These are phyloP conservation scores for Ciconia stormi DNA, from an alignment of 2,113 vertebrate species.

Conservation along the genomic window DNA sequence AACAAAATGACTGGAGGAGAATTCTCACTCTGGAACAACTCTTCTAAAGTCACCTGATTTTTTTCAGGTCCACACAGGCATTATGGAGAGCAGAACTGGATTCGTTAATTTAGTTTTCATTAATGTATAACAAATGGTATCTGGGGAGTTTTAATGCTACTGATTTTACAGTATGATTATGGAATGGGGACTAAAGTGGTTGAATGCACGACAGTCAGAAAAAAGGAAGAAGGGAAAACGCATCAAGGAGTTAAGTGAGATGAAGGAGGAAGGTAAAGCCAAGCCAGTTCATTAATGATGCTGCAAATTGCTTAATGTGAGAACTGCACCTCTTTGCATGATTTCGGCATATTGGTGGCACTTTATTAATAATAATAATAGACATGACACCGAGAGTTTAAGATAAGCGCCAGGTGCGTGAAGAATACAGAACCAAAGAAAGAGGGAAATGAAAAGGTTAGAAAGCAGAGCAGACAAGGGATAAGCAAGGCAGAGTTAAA, in stretches of 20 bases:
- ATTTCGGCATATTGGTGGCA: background rate
- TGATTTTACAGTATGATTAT: background rate
- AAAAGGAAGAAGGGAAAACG: background rate
- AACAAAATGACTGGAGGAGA: background rate
- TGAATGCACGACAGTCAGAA: background rate
- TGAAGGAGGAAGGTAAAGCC: background rate
- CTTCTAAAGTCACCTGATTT: background rate
- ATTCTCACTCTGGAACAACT: background rate
- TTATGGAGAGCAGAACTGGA: background rate
- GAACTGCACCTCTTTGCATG: background rate
- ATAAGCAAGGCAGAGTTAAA: background rate
- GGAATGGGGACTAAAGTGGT: background rate
- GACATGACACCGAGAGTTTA: background rate
- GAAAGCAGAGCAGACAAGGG: background rate
- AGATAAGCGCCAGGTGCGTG: background rate
- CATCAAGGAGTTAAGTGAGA: background rate
- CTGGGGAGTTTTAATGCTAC: background rate
- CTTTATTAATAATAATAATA: background rate
- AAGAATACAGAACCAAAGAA: background rate
- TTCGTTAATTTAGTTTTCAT: background rate
- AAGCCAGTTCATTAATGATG: background rate
- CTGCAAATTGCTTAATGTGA: background rate
- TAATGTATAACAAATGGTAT: background rate
- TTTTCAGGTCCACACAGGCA: background rate
- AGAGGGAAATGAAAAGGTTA: background rate